Evolutionary conservation across 30 jellyfish, hydroid and myxozoan genomes (phyloP).

Genomic region (Catostylus mosaicus): DNA sequence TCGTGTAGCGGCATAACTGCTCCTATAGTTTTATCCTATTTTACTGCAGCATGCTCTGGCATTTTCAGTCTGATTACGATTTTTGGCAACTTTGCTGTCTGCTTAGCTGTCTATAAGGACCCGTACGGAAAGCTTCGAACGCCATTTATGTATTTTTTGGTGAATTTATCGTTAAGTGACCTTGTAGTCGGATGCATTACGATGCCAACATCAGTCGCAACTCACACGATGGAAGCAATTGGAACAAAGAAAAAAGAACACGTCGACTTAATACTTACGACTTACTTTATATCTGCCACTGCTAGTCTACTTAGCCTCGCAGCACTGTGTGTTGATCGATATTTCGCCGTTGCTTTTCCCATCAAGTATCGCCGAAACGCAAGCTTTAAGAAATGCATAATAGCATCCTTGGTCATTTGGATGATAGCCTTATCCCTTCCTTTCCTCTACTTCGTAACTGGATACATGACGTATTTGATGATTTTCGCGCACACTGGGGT

Average conservation of each 20-base stretch:
- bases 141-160: slow-evolving; percentile 84
- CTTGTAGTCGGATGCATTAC: slow-evolving; percentile 75
- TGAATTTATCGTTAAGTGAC: slow-evolving; percentile 81
- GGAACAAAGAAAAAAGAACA: slow-evolving; percentile 63
- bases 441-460: slow-evolving; percentile 62
- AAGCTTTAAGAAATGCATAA: slow-evolving; percentile 43
- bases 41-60: slow-evolving; percentile 69
- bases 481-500: slow-evolving; percentile 76
- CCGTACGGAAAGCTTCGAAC: slow-evolving; percentile 85
- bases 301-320: slow-evolving; percentile 83
- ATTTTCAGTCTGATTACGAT: slow-evolving; percentile 53
- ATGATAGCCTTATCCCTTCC: slow-evolving; percentile 60
- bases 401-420: slow-evolving; percentile 53
- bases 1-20: slow-evolving; percentile 75
- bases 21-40: slow-evolving; percentile 72
- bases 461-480: slow-evolving; percentile 75
- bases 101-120: slow-evolving; percentile 78
- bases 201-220: slow-evolving; percentile 75
- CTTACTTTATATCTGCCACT: slow-evolving; percentile 65
- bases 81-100: slow-evolving; percentile 62
- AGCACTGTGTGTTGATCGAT: slow-evolving; percentile 80
- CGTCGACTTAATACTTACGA: slow-evolving; percentile 54
- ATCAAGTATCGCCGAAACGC: slow-evolving; percentile 45
- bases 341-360: slow-evolving; percentile 73
- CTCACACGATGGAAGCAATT: slow-evolving; percentile 82